A percentile compares a stretch with the other conserved stretches of the same genome.
Conservation (phyloP, 1,140 invertebrate genomes). For the Anastatus disparis region DNA sequence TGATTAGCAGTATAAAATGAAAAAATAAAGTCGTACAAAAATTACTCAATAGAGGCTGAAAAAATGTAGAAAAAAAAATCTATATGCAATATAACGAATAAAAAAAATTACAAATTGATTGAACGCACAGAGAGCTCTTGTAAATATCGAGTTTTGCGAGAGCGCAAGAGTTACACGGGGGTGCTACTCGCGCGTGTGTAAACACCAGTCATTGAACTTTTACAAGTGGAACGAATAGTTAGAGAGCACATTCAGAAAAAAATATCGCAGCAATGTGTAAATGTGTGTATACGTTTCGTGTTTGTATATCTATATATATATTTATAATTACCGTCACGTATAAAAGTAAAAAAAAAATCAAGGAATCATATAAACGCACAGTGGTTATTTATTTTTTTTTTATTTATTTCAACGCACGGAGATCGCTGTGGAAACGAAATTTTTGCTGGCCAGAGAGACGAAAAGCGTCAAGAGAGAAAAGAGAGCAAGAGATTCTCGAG, state of each 20-base stretch:
- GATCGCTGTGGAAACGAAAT: constrained; percentile 23
- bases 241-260: constrained; percentile 22
- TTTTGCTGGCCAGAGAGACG: constrained; percentile 18
- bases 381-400: no score
- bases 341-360: constrained; percentile 34
- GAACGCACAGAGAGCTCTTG: constrained; percentile 6
- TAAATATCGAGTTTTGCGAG: constrained; percentile 24
- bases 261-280: background rate
- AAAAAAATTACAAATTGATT: background rate
- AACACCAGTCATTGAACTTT: constrained; percentile 32
- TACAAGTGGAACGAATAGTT: constrained; percentile 27
- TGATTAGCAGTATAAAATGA: no score
- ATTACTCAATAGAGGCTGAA: background rate
- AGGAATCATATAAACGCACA: constrained; percentile 7
- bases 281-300: background rate
- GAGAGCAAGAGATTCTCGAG: constrained; percentile 16
- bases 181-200: background rate
- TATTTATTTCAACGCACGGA: background rate
- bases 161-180: no score
- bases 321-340: constrained; percentile 14
- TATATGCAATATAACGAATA: background rate
- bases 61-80: background rate
- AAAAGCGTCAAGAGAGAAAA: background rate
- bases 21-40: constrained; percentile 14
- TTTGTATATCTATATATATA: constrained; percentile 16